Base-by-base conservation (phyloP, 2,113 vertebrate genomes). In the Bubalus kerabau region DNA sequence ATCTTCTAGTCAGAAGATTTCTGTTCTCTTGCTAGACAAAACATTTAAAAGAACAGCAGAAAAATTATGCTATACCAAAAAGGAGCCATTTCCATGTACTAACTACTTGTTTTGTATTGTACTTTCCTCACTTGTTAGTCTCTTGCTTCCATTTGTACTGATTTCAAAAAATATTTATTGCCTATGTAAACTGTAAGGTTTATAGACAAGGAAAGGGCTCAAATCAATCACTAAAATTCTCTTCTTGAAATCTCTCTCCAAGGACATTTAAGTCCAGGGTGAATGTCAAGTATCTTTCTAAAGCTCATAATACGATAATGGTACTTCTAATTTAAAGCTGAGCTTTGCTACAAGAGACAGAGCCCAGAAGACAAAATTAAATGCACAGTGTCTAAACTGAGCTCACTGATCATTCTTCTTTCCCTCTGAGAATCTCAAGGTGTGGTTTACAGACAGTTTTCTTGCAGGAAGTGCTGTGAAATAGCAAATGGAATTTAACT, bases 11-110 rank as follows among this genome's bases (percentile, higher is more conserved):
- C 62, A 84, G 80, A 97, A 97, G 21, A 67, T 87, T 93, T 94
- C 76, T 91, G 52, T 71, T 97, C 95, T 96, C 91, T 94, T 97
- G 84, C 46, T 71, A 98, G 78, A 94, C 83, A 97, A 95, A 59
- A 81, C 50, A 97, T 76, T 95, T 90, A 88, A 96, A 96, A 86
- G 95, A 97, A 94, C 83, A 94, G 76, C 28, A n/a, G 60, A 1
- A 97, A 62, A 67, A 86, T 46, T 56, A 71, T 52, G 14, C 81
- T 95, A 4, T 64, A 96, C 10, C 14, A 50, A 91, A 95, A 86
- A 43, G 21, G 43, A 71, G 30, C 3, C 40, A 2, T 80, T 94
- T 92, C 21, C 48, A 96, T 85, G 30, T 26, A 67, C 32, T 54
- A 52, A 52, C 6, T 88, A 30, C 16, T 91, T 92, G 32, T 46